phyloP scores from a whole-genome alignment of 1,140 invertebrate genomes.

The Drosophila baimaii region DNA sequence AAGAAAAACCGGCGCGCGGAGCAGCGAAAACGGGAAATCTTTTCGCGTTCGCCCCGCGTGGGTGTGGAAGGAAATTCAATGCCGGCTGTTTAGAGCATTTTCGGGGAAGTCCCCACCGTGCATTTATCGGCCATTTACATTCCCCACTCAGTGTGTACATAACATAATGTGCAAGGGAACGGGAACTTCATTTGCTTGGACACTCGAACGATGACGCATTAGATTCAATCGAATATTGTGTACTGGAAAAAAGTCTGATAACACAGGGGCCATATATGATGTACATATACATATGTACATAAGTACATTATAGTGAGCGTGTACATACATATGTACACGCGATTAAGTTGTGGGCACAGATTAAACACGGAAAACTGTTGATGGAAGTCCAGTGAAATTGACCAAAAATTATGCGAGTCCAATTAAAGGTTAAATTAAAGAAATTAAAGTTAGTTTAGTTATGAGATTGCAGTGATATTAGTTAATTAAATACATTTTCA shows the following conservation, averaged over 20 bases:
- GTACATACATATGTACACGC: background rate
- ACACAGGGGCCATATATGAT: conserved; percentile 22
- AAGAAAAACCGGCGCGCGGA: conserved; percentile 22
- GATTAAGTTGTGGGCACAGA: conserved; percentile 22
- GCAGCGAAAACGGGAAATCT: conserved; percentile 13
- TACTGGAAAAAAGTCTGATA: conserved; percentile 33
- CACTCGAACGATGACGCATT: conserved; percentile 44
- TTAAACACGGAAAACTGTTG: conserved; percentile 21
- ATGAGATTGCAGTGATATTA: background rate
- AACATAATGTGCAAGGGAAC: conserved; percentile 23
- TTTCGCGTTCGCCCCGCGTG: conserved; percentile 23
- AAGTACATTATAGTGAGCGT: conserved; percentile 10
- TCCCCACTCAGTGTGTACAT: background rate
- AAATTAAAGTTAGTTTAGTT: background rate
- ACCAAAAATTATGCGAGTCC: background rate
- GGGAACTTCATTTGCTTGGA: conserved; percentile 4
- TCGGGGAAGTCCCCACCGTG: conserved; percentile 41
- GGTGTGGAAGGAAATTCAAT: conserved; percentile 56
- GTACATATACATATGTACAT: conserved; percentile 1
- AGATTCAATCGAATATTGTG: conserved; percentile 38
- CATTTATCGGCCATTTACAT: conserved; percentile 8
- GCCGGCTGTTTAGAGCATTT: conserved; percentile 22
- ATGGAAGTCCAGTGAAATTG: background rate
- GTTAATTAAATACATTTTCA: background rate
- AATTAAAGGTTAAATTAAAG: background rate